phyloP scores from a whole-genome alignment of 2,888 invertebrate species.

The Entomobrya proxima region DNA sequence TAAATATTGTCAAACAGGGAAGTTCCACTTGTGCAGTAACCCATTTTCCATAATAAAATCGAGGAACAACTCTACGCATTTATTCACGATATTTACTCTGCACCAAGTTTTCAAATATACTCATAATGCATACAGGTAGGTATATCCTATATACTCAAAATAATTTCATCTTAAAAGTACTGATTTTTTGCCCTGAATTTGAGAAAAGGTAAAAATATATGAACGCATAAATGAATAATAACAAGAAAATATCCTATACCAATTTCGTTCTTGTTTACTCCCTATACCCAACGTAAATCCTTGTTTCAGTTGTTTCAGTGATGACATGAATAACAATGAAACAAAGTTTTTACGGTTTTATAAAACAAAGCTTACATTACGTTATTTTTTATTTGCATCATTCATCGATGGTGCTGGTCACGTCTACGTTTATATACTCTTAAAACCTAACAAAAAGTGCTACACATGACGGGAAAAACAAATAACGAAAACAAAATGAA shows the following conservation, averaged over 20 bases:
- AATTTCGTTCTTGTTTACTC: neutral
- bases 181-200: too few relatives aligned
- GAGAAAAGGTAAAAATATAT: neutral
- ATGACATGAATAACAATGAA: neutral
- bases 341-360: too few relatives aligned
- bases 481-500: too few relatives aligned
- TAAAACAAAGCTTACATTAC: neutral
- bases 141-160: too few relatives aligned
- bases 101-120: too few relatives aligned
- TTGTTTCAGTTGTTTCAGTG: neutral
- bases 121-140: too few relatives aligned
- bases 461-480: neutral
- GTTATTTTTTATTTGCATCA: neutral
- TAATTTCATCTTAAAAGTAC: too few relatives aligned
- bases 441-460: neutral
- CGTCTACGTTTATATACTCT: neutral
- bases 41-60: too few relatives aligned
- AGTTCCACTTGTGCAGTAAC: too few relatives aligned
- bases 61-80: too few relatives aligned
- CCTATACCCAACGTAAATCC: neutral
- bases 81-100: too few relatives aligned
- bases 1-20: too few relatives aligned
- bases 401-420: neutral
- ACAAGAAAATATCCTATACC: neutral
- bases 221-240: neutral